Percentiles rank a stretch among this genome's conserved stretches.
phyloP scores from a whole-genome alignment of 2,113 vertebrate species.

The Amazona guildingii region DNA sequence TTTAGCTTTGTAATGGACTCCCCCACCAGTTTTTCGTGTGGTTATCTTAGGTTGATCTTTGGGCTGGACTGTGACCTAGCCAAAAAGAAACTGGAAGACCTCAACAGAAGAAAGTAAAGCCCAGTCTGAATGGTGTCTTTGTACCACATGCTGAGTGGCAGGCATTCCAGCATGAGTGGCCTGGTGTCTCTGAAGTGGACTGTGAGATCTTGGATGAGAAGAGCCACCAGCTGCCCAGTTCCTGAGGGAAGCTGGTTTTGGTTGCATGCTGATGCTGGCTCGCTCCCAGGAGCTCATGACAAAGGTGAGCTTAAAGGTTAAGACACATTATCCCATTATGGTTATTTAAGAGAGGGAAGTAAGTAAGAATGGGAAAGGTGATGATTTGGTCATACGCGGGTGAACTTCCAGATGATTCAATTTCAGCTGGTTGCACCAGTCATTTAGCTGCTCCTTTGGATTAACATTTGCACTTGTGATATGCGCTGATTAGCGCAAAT shows the following conservation, averaged over 20 bases:
- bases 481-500: background rate
- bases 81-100: background rate
- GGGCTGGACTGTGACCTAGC: background rate
- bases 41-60: background rate
- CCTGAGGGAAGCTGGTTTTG: background rate
- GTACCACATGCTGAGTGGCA: background rate
- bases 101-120: background rate
- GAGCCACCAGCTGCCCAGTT: background rate
- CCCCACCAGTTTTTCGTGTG: background rate
- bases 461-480: constrained; percentile 1
- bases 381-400: background rate
- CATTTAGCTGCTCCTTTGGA: background rate
- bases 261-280: background rate
- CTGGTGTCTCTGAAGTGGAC: background rate
- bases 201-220: background rate
- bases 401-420: background rate
- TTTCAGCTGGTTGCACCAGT: background rate
- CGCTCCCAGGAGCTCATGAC: background rate
- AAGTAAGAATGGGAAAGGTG: background rate
- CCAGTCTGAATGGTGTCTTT: background rate
- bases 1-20: background rate
- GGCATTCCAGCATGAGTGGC: background rate
- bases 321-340: background rate
- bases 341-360: background rate
- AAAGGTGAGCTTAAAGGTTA: background rate